Conservation (phyloP, 2,113 vertebrate species). For the Malaclemys terrapin region DNA sequence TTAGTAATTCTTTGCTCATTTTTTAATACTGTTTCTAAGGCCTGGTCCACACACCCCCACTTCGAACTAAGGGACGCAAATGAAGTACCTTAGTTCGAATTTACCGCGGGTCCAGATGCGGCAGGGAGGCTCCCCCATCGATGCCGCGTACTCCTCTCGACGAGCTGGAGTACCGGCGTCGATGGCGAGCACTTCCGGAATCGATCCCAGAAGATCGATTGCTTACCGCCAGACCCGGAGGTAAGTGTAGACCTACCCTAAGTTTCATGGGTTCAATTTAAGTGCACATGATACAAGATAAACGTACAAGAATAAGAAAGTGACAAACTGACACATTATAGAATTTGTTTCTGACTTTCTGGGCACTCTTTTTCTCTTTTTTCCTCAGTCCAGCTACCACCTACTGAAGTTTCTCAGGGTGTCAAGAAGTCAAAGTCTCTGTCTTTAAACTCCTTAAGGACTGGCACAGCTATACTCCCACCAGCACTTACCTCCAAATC, state of each 20-base stretch:
- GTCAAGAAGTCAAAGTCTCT: conserved; percentile 78
- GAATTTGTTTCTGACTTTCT: conserved; percentile 26
- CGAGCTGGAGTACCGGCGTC: no score
- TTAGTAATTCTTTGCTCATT: not conserved
- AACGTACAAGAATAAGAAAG: not conserved
- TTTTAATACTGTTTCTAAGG: not conserved
- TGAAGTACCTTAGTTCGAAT: no score
- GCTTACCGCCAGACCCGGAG: no score
- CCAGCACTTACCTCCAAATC: conserved; percentile 50
- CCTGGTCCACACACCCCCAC: no score
- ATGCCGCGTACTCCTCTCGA: no score
- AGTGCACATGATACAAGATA: not conserved
- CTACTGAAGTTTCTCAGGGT: conserved; percentile 71
- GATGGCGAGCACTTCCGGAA: no score
- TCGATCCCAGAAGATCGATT: no score
- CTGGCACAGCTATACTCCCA: conserved; percentile 58
- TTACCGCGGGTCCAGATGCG: no score
- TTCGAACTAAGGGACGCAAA: no score
- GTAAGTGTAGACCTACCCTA: no score
- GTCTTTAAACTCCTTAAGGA: conserved; percentile 71
- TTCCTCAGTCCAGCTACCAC: conserved; percentile 70
- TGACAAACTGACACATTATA: not conserved
- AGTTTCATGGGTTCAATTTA: not conserved
- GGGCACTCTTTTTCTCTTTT: not conserved
- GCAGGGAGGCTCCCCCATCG: no score